Conservation (phyloP, 1,140 invertebrate genomes). For the Dryas iulia region DNA sequence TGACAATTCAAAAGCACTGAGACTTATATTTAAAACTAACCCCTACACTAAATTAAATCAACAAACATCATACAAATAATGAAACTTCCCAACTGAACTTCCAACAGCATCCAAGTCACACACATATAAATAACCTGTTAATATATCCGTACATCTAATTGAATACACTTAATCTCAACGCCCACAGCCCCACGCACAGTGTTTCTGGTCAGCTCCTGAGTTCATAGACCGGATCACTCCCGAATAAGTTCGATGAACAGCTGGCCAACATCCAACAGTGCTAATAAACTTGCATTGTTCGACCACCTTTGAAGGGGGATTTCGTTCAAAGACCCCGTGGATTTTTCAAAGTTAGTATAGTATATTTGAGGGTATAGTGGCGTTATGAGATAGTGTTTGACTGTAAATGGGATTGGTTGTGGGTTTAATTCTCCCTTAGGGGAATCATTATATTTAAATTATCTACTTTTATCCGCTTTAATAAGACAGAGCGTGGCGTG, state of each 20-base stretch:
- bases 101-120: not conserved
- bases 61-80: too few relatives aligned
- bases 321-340: not conserved
- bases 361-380: too few relatives aligned
- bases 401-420: too few relatives aligned
- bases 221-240: conserved; percentile 16
- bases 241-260: conserved; percentile 5
- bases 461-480: too few relatives aligned
- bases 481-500: too few relatives aligned
- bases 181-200: conserved; percentile 9
- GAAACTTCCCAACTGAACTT: not conserved
- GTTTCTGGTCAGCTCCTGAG: conserved; percentile 20
- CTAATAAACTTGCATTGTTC: conserved; percentile 19
- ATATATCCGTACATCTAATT: not conserved
- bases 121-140: not conserved
- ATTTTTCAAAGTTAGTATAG: not conserved
- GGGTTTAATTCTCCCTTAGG: too few relatives aligned
- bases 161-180: conserved; percentile 4
- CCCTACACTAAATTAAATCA: too few relatives aligned
- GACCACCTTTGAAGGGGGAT: not conserved
- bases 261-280: conserved; percentile 19
- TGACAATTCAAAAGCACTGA: too few relatives aligned
- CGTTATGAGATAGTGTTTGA: too few relatives aligned
- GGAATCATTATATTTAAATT: too few relatives aligned
- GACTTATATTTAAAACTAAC: too few relatives aligned